Conservation (phyloP, 2,888 invertebrate genomes). For the Leptinotarsa juncta region DNA sequence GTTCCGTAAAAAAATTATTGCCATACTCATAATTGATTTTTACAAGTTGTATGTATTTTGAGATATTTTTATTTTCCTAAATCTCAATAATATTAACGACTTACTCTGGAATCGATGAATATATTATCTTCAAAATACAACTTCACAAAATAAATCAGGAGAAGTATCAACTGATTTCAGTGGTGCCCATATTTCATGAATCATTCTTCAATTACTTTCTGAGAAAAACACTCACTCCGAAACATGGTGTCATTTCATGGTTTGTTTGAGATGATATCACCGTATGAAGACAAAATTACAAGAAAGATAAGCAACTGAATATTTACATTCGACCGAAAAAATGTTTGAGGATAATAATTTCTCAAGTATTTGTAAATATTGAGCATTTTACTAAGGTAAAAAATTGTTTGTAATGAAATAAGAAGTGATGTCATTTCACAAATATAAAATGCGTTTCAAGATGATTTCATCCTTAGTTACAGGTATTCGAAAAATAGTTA, state of each 20-base stretch:
- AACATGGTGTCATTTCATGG: conserved; percentile 3
- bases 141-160: too few species aligned
- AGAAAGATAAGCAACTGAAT: conserved; percentile 15
- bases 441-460: neutral
- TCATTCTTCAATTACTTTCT: neutral
- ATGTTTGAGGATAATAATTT: conserved; percentile 4
- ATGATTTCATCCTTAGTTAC: neutral
- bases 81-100: too few species aligned
- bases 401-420: neutral
- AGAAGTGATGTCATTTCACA: neutral
- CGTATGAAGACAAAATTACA: neutral
- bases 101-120: too few species aligned
- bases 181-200: too few species aligned
- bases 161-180: neutral
- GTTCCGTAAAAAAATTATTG: too few species aligned
- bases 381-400: neutral
- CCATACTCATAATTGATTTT: too few species aligned
- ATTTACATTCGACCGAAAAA: neutral
- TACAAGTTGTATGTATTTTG: too few species aligned
- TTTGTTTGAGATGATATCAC: conserved; percentile 12
- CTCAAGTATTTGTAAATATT: conserved; percentile 16
- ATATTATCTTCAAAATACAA: too few species aligned
- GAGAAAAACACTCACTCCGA: conserved; percentile 1
- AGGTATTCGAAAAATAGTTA: neutral
- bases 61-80: too few species aligned